Evolutionary conservation across 2,113 vertebrate species (phyloP), one percentile per base, ranked within the genome.

Genomic region (Arenaria interpres): DNA sequence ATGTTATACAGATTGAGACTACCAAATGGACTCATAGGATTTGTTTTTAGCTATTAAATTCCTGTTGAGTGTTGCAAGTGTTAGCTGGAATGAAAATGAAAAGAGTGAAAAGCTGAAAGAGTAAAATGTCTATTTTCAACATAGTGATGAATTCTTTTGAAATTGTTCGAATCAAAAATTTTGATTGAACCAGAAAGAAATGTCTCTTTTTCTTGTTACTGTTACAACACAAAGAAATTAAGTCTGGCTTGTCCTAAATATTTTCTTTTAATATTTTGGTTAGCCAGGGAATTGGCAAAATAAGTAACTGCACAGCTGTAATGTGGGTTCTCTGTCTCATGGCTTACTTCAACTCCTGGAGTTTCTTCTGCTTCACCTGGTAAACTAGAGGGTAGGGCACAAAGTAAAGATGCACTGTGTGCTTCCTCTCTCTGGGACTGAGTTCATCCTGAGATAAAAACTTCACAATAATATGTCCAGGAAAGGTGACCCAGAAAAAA

Each of bases 401-500:
- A 12, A 2, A 57, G 7, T 43, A 69, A 77, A 77, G 41, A 13
- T 13, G 10, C 2, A 7, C 15, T 14, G 5, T 32, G 27, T 62
- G 10, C 41, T 74, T 92, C 22, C 28, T n/a, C 14, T 63, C 28
- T 90, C 17, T 80, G n/a, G 30, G 16, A 75, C 33, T 37, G 16
- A 89, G 30, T 43, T 85, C 32, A 72, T 60, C 21, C 51, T 15
- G 50, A 64, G 30, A 68, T 11, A 10, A 85, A 85, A 69, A 80
- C 12, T 43, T 85, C 51, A 41, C 22, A 83, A 60, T 24, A 93
- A 24, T 81, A 12, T 32, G 6, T 67, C 32, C 60, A 77, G 37
- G 30, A 90, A 93, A 90, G 83, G 72, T 88, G 85, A 95, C 46
- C 23, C 72, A 83, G 37, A 51, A 41, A 54, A 96, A 90, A 71